Evolutionary conservation across 2,797 vertebrate species (phyloP).

Genomic region (Enteromius trimaculatus): DNA sequence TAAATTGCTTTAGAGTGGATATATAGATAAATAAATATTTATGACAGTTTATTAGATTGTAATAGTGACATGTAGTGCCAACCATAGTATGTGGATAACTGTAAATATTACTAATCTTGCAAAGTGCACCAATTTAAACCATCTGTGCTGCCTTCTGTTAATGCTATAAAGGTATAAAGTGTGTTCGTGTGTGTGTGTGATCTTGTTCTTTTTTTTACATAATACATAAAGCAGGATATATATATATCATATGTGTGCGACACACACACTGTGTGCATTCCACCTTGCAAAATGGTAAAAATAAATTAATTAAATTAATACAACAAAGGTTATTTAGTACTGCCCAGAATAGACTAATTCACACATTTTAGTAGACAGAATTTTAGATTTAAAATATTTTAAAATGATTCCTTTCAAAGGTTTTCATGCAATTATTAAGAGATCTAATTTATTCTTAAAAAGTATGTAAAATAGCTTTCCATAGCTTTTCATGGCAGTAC

Average conservation of each 20-base stretch:
- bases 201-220: neutral
- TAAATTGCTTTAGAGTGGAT: neutral
- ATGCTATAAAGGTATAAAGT: constrained; percentile 13
- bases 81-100: constrained; percentile 23
- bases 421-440: neutral
- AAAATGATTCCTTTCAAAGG: neutral
- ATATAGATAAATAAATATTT: neutral
- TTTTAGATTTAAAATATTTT: neutral
- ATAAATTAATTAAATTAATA: neutral
- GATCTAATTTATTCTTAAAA: neutral
- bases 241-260: too few species aligned
- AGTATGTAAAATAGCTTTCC: neutral
- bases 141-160: constrained; percentile 42
- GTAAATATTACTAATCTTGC: constrained; percentile 39
- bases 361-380: neutral
- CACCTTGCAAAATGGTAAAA: neutral
- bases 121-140: constrained; percentile 31
- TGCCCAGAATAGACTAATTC: neutral
- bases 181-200: neutral
- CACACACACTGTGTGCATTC: neutral
- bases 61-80: neutral
- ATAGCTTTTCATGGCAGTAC: neutral
- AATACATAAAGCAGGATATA: neutral
- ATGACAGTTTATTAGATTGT: neutral
- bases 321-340: neutral